These are phyloP conservation scores for Lithophane socia DNA, from an alignment of 2,888 invertebrate species.

Conservation along the genomic window DNA sequence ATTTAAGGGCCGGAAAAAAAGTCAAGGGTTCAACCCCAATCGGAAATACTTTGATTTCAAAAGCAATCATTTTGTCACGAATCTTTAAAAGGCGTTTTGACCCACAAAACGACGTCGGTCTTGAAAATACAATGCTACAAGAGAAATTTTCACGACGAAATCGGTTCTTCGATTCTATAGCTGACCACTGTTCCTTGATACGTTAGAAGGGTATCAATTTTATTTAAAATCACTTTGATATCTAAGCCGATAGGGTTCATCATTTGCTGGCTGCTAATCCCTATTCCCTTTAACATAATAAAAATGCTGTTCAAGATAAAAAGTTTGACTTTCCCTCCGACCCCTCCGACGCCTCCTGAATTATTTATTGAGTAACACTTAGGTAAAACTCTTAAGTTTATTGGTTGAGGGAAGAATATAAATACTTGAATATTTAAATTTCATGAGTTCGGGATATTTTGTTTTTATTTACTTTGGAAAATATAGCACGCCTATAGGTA, in stretches of 20 bases:
- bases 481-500: constrained; percentile 2
- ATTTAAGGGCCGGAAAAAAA: neutral
- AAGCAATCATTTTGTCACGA: constrained; percentile 56
- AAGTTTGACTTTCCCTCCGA: constrained; percentile 77
- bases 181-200: constrained; percentile 58
- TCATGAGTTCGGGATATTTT: constrained; percentile 40
- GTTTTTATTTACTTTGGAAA: constrained; percentile 48
- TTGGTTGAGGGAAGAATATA: constrained; percentile 70
- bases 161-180: constrained; percentile 27
- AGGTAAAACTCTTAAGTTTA: constrained; percentile 75
- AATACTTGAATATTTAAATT: constrained; percentile 75
- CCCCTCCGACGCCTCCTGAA: constrained; percentile 78
- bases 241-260: constrained; percentile 58
- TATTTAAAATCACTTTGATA: constrained; percentile 62
- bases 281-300: constrained; percentile 75
- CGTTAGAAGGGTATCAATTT: constrained; percentile 59
- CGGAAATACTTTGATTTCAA: constrained; percentile 55
- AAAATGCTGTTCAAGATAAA: constrained; percentile 77
- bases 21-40: constrained; percentile 41
- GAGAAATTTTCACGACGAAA: constrained; percentile 36
- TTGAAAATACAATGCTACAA: constrained; percentile 46
- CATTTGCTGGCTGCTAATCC: constrained; percentile 69
- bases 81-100: constrained; percentile 50
- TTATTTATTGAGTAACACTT: constrained; percentile 77
- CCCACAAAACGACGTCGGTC: constrained; percentile 39